Base-by-base conservation (phyloP, 1,140 invertebrate species). In the Microplitis demolitor region DNA sequence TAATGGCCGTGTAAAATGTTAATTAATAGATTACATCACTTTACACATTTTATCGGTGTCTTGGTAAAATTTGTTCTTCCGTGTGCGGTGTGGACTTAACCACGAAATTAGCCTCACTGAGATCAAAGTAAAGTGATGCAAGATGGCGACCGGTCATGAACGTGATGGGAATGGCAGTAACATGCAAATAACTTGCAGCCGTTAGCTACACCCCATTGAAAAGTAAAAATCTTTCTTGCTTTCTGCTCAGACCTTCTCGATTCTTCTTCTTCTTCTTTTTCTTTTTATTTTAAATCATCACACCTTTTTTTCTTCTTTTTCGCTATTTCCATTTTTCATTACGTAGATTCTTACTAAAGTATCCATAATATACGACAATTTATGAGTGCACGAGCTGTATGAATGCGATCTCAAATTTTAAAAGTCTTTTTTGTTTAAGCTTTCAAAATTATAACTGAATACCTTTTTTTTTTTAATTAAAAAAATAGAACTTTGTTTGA, bases 71-170 rank as follows among this genome's bases (percentile, higher is more conserved):
- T n/a, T 50, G 62, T 50, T 50, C 53, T 66, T 50, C 58, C 53
- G 31, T 5, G n/a, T 63, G 37, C 34, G 60, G 69, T 39, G 4
- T 64, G 39, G 50, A 66, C 70, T 72, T 71, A 72, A 71, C 74
- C 67, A 70, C 71, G 68, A 76, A 73, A 76, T 76, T 76, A 76
- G 71, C 69, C 63, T 53, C 64, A 31, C 71, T 66, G 58, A 76
- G 74, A 76, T 76, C 74, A 76, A 76, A 76, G 74, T 76, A 76
- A 76, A 76, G 74, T 76, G 74, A 76, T 76, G 74, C 74, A 76
- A 76, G 74, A 76, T 76, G 74, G 74, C 74, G 74, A 53, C 56
- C 64, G 53, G 74, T 73, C 68, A 66, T 64, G 67, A 76, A 76
- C 74, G 74, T 73, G 74, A 71, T 39, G 58, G 16, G 74, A 76